These are phyloP conservation scores for Xenopus borealis DNA, from an alignment of 2,113 vertebrate genomes.

Conservation along the genomic window DNA sequence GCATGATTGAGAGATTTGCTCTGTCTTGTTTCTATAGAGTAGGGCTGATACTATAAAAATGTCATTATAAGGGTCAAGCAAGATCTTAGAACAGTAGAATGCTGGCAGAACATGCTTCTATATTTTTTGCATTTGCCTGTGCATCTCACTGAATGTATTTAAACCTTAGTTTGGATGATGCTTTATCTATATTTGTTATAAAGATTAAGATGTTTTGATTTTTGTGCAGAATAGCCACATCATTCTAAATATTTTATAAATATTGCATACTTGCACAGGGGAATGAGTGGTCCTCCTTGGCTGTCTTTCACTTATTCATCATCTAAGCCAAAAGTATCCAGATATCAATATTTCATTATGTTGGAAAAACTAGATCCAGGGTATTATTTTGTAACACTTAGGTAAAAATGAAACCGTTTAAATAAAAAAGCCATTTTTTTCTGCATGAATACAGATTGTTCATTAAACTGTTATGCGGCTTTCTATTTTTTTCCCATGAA, in stretches of 20 bases:
- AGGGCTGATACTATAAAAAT: constrained; percentile 43
- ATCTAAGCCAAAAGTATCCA: constrained; percentile 61
- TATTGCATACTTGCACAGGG: constrained; percentile 76
- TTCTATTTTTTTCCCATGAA: constrained; percentile 62
- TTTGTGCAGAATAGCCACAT: constrained; percentile 38
- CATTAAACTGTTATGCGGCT: constrained; percentile 73
- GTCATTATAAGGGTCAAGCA: neutral
- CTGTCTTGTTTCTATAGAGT: neutral
- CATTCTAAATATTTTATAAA: constrained; percentile 69
- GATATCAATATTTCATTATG: constrained; percentile 66
- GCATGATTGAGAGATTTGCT: neutral
- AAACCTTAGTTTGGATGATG: constrained; percentile 59
- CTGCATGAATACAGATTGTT: constrained; percentile 75
- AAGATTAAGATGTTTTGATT: constrained; percentile 54
- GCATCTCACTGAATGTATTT: constrained; percentile 73
- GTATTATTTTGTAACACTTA: constrained; percentile 75
- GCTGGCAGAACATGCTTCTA: neutral
- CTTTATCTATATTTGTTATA: constrained; percentile 59
- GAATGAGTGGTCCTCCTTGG: constrained; percentile 72
- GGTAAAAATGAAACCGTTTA: constrained; percentile 62
- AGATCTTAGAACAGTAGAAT: neutral
- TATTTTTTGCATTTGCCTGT: constrained; percentile 57
- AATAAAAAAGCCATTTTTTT: constrained; percentile 67
- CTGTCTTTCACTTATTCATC: constrained; percentile 60
- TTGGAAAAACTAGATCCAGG: constrained; percentile 64